Evolutionary conservation across 2,797 vertebrate genomes (phyloP).

Genomic region (Simalia tracyae): DNA sequence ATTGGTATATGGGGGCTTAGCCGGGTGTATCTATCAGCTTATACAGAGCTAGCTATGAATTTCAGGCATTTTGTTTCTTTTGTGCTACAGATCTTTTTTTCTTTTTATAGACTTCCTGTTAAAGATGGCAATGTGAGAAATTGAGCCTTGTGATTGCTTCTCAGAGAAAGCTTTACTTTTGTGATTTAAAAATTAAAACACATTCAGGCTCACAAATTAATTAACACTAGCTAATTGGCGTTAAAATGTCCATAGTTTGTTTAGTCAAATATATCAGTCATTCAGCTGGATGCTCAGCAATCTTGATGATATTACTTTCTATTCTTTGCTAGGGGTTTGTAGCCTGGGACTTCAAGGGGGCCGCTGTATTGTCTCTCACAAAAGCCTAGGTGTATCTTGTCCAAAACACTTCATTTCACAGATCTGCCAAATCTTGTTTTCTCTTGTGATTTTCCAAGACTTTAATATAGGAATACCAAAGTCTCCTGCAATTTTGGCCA

Average conservation of each 20-base stretch:
- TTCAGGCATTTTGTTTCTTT: too few species aligned
- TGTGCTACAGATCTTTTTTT: neutral
- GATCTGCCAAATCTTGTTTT: neutral
- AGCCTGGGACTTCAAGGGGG: neutral
- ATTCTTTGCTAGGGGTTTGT: neutral
- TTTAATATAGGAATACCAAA: neutral
- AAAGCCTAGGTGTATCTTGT: neutral
- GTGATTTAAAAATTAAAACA: neutral
- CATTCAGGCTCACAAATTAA: neutral
- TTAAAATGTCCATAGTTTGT: neutral
- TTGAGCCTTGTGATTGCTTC: neutral
- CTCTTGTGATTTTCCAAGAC: neutral
- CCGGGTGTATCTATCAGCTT: neutral
- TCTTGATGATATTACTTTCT: slow-evolving; percentile 28
- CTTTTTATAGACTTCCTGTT: neutral
- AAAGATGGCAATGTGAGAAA: neutral
- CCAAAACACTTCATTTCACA: neutral
- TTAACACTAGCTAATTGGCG: neutral
- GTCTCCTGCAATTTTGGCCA: neutral
- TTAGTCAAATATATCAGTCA: neutral
- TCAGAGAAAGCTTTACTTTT: neutral
- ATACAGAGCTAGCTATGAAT: neutral
- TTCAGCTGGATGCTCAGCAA: neutral
- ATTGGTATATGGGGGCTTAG: neutral
- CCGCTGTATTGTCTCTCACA: neutral